These are phyloP conservation scores for Monochamus saltuarius DNA, from an alignment of 1,140 invertebrate genomes.

Conservation along the genomic window DNA sequence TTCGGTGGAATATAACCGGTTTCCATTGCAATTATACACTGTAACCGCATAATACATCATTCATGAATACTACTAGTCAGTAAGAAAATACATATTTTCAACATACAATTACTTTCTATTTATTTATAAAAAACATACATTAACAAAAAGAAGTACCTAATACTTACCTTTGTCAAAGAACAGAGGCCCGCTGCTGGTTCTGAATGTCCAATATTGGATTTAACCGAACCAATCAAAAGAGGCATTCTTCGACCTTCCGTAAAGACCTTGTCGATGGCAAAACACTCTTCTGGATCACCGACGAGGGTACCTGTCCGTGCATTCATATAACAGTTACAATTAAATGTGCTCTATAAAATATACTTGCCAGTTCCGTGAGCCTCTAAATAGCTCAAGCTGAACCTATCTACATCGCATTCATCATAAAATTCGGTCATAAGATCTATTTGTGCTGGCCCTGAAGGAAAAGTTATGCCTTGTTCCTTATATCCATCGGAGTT, in stretches of 20 bases:
- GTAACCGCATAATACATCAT: too few species aligned
- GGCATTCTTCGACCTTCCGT: conserved; percentile 69
- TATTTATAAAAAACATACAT: too few species aligned
- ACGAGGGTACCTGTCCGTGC: conserved; percentile 59
- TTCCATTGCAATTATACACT: conserved; percentile 66
- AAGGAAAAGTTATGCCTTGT: conserved; percentile 86
- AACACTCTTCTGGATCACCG: conserved; percentile 85
- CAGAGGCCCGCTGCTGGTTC: conserved; percentile 87
- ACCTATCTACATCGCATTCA: conserved; percentile 75
- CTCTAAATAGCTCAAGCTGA: conserved; percentile 77
- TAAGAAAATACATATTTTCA: too few species aligned
- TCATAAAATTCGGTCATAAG: conserved; percentile 82
- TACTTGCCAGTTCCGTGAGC: conserved; percentile 79
- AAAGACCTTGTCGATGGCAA: conserved; percentile 79
- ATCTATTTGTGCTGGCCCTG: conserved; percentile 76
- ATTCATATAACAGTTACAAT: neutral
- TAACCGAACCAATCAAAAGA: conserved; percentile 83
- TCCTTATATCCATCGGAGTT: conserved; percentile 84
- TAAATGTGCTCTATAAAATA: neutral
- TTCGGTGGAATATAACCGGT: conserved; percentile 75
- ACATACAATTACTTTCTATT: too few species aligned
- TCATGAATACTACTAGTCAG: too few species aligned
- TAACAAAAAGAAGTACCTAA: too few species aligned
- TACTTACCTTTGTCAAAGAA: conserved; percentile 75
- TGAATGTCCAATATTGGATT: conserved; percentile 91